Evolutionary conservation across 2,113 vertebrate genomes (phyloP).

Genomic region (Sturnira hondurensis): DNA sequence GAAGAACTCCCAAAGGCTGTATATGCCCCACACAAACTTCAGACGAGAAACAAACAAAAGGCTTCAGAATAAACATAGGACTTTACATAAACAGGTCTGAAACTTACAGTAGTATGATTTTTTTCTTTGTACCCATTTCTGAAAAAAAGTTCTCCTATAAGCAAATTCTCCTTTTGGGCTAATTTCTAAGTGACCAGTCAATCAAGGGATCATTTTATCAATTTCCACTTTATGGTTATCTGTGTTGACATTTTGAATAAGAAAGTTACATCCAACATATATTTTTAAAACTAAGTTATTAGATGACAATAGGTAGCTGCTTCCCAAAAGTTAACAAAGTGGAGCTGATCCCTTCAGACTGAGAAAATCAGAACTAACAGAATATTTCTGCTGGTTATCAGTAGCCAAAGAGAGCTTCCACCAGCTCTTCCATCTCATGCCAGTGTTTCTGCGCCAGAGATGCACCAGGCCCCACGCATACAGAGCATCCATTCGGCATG

Average conservation of each 20-base stretch:
- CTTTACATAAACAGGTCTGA: background rate
- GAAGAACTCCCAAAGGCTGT: background rate
- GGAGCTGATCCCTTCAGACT: background rate
- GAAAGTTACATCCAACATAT: background rate
- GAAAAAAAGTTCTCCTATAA: background rate
- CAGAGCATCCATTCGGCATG: background rate
- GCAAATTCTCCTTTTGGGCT: background rate
- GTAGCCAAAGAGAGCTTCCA: background rate
- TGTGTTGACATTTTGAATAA: background rate
- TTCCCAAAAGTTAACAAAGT: background rate
- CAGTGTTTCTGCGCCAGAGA: background rate
- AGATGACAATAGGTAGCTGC: background rate
- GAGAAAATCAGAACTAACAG: constrained; percentile 6
- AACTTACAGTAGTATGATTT: background rate
- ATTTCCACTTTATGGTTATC: background rate
- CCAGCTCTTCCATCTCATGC: background rate
- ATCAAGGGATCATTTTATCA: background rate
- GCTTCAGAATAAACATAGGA: background rate
- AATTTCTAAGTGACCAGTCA: background rate
- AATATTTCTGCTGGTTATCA: constrained; percentile 7
- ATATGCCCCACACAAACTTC: background rate
- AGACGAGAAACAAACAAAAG: constrained; percentile 3
- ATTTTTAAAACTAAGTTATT: background rate
- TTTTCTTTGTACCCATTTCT: constrained; percentile 32
- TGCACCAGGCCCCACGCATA: background rate